Conservation (phyloP, 1,140 invertebrate species). For the Papilio glaucus region DNA sequence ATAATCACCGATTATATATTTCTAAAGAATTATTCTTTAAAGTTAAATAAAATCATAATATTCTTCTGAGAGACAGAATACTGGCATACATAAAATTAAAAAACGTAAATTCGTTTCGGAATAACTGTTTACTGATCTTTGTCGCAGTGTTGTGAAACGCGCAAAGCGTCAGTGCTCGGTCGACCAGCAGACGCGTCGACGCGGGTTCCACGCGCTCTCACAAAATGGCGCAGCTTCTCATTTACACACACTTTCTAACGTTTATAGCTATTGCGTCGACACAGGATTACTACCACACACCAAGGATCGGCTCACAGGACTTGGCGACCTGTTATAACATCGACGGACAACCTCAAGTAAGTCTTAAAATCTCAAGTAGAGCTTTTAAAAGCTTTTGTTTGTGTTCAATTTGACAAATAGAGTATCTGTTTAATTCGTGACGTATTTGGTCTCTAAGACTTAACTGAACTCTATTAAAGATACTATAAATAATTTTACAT, state of each 20-base stretch:
- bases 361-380: slow-evolving; percentile 47
- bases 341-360: slow-evolving; percentile 73
- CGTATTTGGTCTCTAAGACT: background rate
- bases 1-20: too few species aligned
- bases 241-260: slow-evolving; percentile 62
- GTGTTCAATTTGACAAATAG: slow-evolving; percentile 50
- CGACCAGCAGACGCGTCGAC: slow-evolving; percentile 67
- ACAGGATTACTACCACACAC: slow-evolving; percentile 72
- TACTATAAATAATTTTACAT: too few species aligned
- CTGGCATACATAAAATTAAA: background rate
- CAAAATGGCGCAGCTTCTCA: slow-evolving; percentile 65
- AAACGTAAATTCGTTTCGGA: background rate
- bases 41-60: slow-evolving; percentile 20
- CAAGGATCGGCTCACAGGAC: slow-evolving; percentile 67
- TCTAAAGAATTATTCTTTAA: too few species aligned
- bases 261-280: slow-evolving; percentile 51
- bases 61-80: slow-evolving; percentile 50
- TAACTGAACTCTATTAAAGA: background rate
- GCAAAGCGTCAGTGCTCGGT: slow-evolving; percentile 68
- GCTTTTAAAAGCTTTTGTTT: slow-evolving; percentile 62
- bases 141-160: slow-evolving; percentile 69
- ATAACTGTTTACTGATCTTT: slow-evolving; percentile 54
- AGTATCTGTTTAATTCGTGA: slow-evolving; percentile 36
- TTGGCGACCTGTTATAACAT: slow-evolving; percentile 74
- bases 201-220: slow-evolving; percentile 59